Evolutionary conservation across 2,888 invertebrate genomes (phyloP).

Genomic region (Mesoligia furuncula): DNA sequence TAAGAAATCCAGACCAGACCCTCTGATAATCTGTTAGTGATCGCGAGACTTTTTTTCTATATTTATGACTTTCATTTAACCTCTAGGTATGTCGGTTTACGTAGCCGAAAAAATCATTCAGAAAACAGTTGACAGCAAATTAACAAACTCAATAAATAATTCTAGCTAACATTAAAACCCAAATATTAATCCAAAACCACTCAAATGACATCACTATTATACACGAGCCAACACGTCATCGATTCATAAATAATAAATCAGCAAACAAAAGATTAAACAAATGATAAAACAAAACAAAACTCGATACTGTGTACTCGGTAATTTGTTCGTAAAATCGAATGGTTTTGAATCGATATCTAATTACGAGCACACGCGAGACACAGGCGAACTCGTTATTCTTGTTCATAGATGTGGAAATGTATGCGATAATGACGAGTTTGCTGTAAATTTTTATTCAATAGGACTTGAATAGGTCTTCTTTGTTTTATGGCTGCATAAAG

Average conservation of each 20-base stretch:
- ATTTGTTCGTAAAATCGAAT: slow-evolving; percentile 64
- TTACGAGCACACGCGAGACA: slow-evolving; percentile 62
- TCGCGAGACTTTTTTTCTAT: neutral
- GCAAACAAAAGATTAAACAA: slow-evolving; percentile 52
- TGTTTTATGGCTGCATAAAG: slow-evolving; percentile 44
- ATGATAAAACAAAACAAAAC: slow-evolving; percentile 53
- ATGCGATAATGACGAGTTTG: slow-evolving; percentile 65
- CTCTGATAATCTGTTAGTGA: neutral
- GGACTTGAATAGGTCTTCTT: slow-evolving; percentile 32
- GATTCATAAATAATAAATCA: slow-evolving; percentile 45
- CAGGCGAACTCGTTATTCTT: slow-evolving; percentile 76
- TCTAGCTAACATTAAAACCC: neutral
- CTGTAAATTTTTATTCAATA: slow-evolving; percentile 53
- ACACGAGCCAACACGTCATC: slow-evolving; percentile 30
- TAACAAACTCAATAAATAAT: neutral
- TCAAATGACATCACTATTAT: slow-evolving; percentile 18
- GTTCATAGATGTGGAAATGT: slow-evolving; percentile 71
- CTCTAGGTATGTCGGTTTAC: too few relatives aligned
- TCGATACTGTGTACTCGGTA: slow-evolving; percentile 42
- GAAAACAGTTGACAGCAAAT: neutral
- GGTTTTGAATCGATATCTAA: slow-evolving; percentile 66
- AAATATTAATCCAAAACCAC: neutral
- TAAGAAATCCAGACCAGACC: neutral
- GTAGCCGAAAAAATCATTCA: neutral
- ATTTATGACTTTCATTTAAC: neutral